Evolutionary conservation across 2,797 vertebrate species (phyloP), one percentile per base, ranked within the genome.

Genomic region (Lepidocolaptes lacrymiger): DNA sequence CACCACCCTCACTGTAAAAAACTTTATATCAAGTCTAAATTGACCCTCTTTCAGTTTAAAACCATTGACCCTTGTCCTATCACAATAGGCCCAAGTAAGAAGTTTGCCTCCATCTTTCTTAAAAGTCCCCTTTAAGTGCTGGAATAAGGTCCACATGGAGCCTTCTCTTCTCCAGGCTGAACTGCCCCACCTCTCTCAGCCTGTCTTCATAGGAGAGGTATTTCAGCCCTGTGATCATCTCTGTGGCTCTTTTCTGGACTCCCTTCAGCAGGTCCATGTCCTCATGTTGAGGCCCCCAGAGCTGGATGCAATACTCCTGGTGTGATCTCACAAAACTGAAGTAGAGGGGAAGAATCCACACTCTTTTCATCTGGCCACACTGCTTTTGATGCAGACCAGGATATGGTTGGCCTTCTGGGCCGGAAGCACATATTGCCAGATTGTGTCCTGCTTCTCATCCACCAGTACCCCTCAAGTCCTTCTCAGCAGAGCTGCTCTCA

Each of bases 381-480:
- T 67, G 11, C 18, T 69, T 74, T 24, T 46, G 28, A 39, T 44
- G 37, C 26, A 55, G 68, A 20, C 36, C 7, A 75, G 48, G 39
- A 32, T 21, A 64, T 4, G 2, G 26, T 3, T 71, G 41, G 16
- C 28, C 19, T 64, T 75, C 51, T 74, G 46, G 72, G 26, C 19
- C 79, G 17, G 0, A 2, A 59, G 41, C 8, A 11, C 13, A 49
- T 28, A 28, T 7, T 39, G 52, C 6, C 5, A 5, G 43, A 44
- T 67, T 30, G 41, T 2, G 8, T n/a, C 9, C 23, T 51, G n/a
- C 23, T 76, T 36, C 36, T 76, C 48, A 51, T 12, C 18, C 22
- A 49, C 18, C 24, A 34, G 28, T 24, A n/a, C 14, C 6, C 6
- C 14, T 39, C 17, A n/a, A 27, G 58, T 52, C 54, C 17, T 89